A percentile compares a stretch with the other conserved stretches of the same genome.
phyloP scores from a whole-genome alignment of 2,113 vertebrate species.

The Ctenodactylus gundi region DNA sequence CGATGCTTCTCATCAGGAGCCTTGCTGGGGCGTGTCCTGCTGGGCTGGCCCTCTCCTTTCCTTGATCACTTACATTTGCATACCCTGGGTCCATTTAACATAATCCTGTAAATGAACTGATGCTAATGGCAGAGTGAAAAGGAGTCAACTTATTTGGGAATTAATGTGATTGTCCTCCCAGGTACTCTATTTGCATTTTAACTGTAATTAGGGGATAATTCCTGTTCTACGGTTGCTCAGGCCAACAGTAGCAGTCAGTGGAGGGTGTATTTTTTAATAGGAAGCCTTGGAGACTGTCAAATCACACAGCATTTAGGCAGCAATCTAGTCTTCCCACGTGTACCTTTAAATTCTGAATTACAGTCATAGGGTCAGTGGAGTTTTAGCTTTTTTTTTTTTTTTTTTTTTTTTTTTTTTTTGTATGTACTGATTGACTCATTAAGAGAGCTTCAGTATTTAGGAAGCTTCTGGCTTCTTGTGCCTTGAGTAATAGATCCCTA shows the following conservation, averaged over 20 bases:
- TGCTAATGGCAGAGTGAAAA: not conserved
- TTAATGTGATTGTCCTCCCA: conserved; percentile 2
- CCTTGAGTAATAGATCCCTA: not conserved
- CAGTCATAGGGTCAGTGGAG: not conserved
- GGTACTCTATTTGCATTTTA: conserved; percentile 45
- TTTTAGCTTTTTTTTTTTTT: not conserved
- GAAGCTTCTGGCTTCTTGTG: not conserved
- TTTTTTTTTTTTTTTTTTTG: too few species aligned
- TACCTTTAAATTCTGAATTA: not conserved
- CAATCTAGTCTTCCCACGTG: not conserved
- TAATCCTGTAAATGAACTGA: conserved; percentile 36
- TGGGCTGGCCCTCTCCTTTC: not conserved
- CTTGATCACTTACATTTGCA: too few species aligned
- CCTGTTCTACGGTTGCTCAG: not conserved
- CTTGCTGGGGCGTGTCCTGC: not conserved
- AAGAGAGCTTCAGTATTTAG: conserved; percentile 3
- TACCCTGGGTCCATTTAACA: conserved; percentile 28
- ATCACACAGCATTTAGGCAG: not conserved
- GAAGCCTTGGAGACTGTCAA: conserved; percentile 2
- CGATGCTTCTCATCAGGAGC: not conserved
- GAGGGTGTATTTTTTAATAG: conserved; percentile 28
- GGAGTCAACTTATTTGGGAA: not conserved
- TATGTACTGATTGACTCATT: not conserved
- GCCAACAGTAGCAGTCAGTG: not conserved
- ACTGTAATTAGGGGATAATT: conserved; percentile 5